Evolutionary conservation across 2,888 invertebrate species (phyloP).

Genomic region (Meandrusa payeni): DNA sequence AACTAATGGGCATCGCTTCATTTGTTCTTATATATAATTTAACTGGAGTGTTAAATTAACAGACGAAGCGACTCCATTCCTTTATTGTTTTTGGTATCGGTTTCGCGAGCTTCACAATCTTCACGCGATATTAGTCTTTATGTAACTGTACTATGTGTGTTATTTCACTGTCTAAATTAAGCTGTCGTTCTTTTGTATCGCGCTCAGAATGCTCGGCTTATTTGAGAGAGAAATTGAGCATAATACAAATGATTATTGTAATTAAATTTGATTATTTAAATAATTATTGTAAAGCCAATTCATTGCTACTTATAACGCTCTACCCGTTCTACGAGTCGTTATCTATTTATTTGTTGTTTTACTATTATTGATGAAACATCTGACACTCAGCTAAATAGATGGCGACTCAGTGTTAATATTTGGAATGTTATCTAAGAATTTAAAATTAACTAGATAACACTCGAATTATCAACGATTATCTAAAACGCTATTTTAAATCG

Average conservation of each 20-base stretch:
- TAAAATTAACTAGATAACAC: conserved; percentile 15
- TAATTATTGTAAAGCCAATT: conserved; percentile 20
- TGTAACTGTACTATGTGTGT: background rate
- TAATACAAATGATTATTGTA: too few species aligned
- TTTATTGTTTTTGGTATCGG: conserved; percentile 29
- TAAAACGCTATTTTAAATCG: conserved; percentile 10
- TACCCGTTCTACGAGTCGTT: conserved; percentile 27
- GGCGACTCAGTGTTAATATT: conserved; percentile 7
- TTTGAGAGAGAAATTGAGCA: background rate
- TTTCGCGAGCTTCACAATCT: background rate
- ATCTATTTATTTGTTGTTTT: conserved; percentile 15
- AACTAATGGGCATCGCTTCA: conserved; percentile 42
- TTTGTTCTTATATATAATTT: conserved; percentile 63
- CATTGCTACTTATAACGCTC: conserved; percentile 44
- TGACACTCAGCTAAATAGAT: background rate
- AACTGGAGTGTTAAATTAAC: conserved; percentile 63
- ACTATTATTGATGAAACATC: background rate
- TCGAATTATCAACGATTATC: conserved; percentile 8
- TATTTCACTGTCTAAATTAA: conserved; percentile 4
- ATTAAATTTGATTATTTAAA: too few species aligned
- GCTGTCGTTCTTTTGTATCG: conserved; percentile 4
- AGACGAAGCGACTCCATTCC: conserved; percentile 42
- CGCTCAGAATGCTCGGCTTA: background rate
- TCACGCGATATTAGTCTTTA: conserved; percentile 5
- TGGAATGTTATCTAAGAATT: conserved; percentile 5